phyloP scores from a whole-genome alignment of 2,888 invertebrate species.

The Cataglyphis livida region DNA sequence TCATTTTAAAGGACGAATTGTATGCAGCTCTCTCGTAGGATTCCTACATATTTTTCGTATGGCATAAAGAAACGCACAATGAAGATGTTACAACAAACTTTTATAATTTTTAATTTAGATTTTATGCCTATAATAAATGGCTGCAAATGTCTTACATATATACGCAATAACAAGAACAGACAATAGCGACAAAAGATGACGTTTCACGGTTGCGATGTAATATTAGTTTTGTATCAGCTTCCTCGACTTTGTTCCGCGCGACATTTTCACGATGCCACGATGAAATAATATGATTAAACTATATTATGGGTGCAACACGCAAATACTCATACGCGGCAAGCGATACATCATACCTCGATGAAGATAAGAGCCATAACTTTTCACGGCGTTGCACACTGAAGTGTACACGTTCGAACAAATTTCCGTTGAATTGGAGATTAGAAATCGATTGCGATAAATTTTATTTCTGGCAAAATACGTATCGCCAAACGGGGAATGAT shows the following conservation, averaged over 20 bases:
- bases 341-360: conserved; percentile 40
- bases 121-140: neutral
- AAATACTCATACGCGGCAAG: conserved; percentile 27
- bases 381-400: conserved; percentile 39
- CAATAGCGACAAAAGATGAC: conserved; percentile 13
- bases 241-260: neutral
- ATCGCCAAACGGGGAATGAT: neutral
- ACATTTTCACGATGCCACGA: neutral
- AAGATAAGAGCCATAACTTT: conserved; percentile 51
- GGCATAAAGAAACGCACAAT: neutral
- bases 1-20: conserved; percentile 18
- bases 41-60: neutral
- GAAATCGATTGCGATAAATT: conserved; percentile 51
- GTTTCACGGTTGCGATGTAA: neutral
- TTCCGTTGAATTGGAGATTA: conserved; percentile 44
- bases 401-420: conserved; percentile 34
- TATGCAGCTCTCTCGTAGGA: neutral
- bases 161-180: neutral
- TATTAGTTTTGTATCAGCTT: conserved; percentile 33
- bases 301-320: conserved; percentile 25
- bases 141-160: neutral
- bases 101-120: neutral
- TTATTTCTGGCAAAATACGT: conserved; percentile 22
- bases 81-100: neutral
- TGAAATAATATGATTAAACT: conserved; percentile 41